Conservation (phyloP, 2,888 invertebrate species). For the Idaea dimidiata region DNA sequence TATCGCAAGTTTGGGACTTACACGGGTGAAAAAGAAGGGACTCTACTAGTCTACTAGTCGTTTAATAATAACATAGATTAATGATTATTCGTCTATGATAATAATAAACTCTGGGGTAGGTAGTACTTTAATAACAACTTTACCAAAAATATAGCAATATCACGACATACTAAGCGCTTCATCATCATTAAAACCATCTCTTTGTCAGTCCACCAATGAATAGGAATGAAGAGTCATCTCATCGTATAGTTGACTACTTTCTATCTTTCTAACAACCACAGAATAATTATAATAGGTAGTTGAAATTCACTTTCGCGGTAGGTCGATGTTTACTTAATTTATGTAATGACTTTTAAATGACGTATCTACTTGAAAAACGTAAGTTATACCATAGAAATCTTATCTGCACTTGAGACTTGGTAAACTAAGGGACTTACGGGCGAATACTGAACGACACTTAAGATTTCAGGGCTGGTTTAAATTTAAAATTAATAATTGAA, state of each 20-base stretch:
- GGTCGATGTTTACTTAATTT: neutral
- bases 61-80: too few species aligned
- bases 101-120: too few species aligned
- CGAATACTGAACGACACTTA: too few species aligned
- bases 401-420: neutral
- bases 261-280: neutral
- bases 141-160: neutral
- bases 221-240: neutral
- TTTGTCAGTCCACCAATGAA: neutral
- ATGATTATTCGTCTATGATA: too few species aligned
- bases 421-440: too few species aligned
- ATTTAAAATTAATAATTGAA: too few species aligned
- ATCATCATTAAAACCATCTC: neutral
- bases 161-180: neutral
- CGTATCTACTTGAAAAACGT: neutral
- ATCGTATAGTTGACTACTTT: neutral
- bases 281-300: neutral
- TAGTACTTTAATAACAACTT: neutral
- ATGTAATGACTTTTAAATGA: neutral
- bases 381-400: neutral
- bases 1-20: too few species aligned
- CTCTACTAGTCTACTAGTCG: too few species aligned
- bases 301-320: conserved; percentile 1
- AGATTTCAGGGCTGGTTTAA: too few species aligned
- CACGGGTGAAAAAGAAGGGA: too few species aligned